Evolutionary conservation across 2,888 invertebrate genomes (phyloP).

Genomic region (Halocaridina rubra): DNA sequence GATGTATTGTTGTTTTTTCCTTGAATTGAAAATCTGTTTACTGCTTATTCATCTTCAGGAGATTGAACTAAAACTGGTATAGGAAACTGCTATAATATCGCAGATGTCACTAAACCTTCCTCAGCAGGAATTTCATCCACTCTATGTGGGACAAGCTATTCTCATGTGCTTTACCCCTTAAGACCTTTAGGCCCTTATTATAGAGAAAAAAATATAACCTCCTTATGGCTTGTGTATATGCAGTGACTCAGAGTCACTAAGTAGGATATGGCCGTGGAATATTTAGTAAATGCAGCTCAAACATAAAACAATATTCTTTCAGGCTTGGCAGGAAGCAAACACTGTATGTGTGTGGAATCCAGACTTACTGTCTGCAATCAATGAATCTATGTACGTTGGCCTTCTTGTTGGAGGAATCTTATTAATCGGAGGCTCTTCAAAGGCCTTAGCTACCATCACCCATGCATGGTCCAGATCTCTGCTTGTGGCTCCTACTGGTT

Average conservation of each 20-base stretch:
- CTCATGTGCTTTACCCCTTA: too few relatives aligned
- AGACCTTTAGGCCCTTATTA: too few relatives aligned
- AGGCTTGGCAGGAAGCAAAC: constrained; percentile 47
- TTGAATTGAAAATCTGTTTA: too few relatives aligned
- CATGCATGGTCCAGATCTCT: constrained; percentile 46
- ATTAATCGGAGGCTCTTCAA: constrained; percentile 25
- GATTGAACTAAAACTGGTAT: too few relatives aligned
- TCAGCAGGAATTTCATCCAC: too few relatives aligned
- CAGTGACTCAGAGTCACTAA: too few relatives aligned
- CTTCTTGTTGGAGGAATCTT: constrained; percentile 39
- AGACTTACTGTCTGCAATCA: constrained; percentile 26
- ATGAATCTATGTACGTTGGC: constrained; percentile 20
- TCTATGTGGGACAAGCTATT: too few relatives aligned
- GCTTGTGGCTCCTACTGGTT: constrained; percentile 38
- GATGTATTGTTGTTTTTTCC: too few relatives aligned
- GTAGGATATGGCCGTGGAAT: neutral
- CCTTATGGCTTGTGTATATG: neutral
- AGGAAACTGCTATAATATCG: too few relatives aligned
- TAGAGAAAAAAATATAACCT: neutral
- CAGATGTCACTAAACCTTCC: too few relatives aligned
- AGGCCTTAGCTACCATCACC: constrained; percentile 12
- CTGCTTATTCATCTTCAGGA: too few relatives aligned
- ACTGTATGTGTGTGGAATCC: constrained; percentile 39
- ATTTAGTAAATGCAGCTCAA: neutral
- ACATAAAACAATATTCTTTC: neutral